These are phyloP conservation scores for Delia radicum DNA, from an alignment of 1,140 invertebrate species.

Conservation along the genomic window DNA sequence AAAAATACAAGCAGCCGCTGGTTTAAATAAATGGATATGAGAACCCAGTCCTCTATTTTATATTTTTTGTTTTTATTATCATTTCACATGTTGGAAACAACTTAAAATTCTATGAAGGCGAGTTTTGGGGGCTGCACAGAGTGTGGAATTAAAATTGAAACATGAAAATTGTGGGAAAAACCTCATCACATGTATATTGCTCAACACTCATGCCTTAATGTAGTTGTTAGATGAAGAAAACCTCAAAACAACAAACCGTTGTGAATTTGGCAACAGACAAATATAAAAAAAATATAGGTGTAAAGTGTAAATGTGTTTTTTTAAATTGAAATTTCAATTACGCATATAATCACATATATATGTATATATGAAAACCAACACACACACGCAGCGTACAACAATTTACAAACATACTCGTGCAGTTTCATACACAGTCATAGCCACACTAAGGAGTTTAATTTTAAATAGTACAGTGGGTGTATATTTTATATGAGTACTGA, in stretches of 20 bases:
- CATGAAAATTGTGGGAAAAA: no score
- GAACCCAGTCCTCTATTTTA: no score
- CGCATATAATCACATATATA: slow-evolving; percentile 3
- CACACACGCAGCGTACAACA: background rate
- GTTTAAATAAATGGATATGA: background rate
- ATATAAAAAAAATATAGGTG: background rate
- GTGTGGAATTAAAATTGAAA: background rate
- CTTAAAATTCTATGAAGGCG: slow-evolving; percentile 4
- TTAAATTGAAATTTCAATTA: slow-evolving; percentile 18
- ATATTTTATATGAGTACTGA: no score
- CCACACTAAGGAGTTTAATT: no score
- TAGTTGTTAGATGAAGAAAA: no score
- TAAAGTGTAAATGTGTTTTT: background rate
- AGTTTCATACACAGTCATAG: background rate
- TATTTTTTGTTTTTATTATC: slow-evolving; percentile 17
- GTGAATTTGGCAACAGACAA: background rate
- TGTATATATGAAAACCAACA: background rate
- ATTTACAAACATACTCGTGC: background rate
- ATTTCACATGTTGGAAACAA: slow-evolving; percentile 9
- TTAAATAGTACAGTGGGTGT: no score
- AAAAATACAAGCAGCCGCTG: background rate
- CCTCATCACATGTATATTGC: no score
- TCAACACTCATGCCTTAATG: background rate
- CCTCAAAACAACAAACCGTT: background rate
- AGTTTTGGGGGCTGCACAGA: background rate